Percentiles rank a stretch among this genome's conserved stretches.
phyloP scores from a whole-genome alignment of 1,140 invertebrate species.

The Caenorhabditis briggsae region DNA sequence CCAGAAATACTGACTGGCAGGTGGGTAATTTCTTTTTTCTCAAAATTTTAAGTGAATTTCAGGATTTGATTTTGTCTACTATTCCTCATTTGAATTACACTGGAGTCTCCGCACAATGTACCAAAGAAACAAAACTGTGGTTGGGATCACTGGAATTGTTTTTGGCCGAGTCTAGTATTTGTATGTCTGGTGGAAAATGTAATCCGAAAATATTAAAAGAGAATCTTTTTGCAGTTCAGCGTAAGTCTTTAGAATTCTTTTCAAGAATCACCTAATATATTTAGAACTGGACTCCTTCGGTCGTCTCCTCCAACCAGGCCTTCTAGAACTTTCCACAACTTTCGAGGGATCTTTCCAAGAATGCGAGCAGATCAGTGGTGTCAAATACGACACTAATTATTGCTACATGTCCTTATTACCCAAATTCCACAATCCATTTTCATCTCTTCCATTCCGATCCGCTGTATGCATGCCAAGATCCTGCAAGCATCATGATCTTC shows the following conservation, averaged over 20 bases:
- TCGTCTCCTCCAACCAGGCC: not conserved
- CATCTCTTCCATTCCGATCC: not conserved
- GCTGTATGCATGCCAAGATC: slow-evolving; percentile 19
- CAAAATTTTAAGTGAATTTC: not conserved
- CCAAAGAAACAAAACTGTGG: slow-evolving; percentile 38
- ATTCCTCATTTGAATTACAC: slow-evolving; percentile 34
- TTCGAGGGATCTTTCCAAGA: slow-evolving; percentile 16
- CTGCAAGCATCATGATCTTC: slow-evolving; percentile 18
- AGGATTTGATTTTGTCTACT: not conserved
- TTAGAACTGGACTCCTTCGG: slow-evolving; percentile 14
- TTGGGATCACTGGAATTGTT: not conserved
- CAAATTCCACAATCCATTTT: slow-evolving; percentile 11
- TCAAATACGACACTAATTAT: slow-evolving; percentile 34
- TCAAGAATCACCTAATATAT: not conserved
- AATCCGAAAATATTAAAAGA: not conserved
- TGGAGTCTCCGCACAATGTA: slow-evolving; percentile 16
- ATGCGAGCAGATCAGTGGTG: slow-evolving; percentile 14
- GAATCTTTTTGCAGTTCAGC: slow-evolving; percentile 9
- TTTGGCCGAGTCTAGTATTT: not conserved
- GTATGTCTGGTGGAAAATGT: slow-evolving; percentile 16
- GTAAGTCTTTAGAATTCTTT: not conserved
- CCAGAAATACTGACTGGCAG: not conserved
- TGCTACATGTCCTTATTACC: not conserved
- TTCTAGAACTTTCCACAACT: not conserved
- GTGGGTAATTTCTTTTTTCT: not conserved